These are phyloP conservation scores for Procambarus clarkii DNA, from an alignment of 1,140 invertebrate species.

Conservation along the genomic window DNA sequence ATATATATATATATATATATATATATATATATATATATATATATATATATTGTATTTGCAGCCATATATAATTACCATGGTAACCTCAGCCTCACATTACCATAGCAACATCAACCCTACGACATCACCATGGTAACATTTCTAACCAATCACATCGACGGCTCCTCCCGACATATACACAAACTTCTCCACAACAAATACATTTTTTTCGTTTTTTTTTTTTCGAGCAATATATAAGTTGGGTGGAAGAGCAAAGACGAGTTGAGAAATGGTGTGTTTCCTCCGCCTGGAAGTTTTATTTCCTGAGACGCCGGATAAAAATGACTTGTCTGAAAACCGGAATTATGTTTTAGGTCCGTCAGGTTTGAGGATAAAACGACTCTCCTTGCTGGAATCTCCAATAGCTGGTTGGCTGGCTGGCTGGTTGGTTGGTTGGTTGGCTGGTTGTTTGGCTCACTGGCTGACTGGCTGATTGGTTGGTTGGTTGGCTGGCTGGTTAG, in stretches of 20 bases:
- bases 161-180: too few species aligned
- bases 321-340: slow-evolving; percentile 68
- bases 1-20: slow-evolving; percentile 36
- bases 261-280: slow-evolving; percentile 68
- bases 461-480: too few species aligned
- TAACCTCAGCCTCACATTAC: not conserved
- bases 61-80: too few species aligned
- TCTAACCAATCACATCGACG: too few species aligned
- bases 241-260: slow-evolving; percentile 59
- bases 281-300: slow-evolving; percentile 63
- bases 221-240: slow-evolving; percentile 51
- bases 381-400: slow-evolving; percentile 7
- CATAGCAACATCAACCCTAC: not conserved
- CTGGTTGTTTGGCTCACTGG: too few species aligned
- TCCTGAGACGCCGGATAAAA: slow-evolving; percentile 66
- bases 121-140: too few species aligned
- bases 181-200: not conserved
- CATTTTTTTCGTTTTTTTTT: too few species aligned
- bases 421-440: too few species aligned
- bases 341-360: slow-evolving; percentile 62
- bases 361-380: slow-evolving; percentile 56
- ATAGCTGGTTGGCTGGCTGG: slow-evolving; percentile 44
- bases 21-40: slow-evolving; percentile 43
- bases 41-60: too few species aligned
- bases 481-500: too few species aligned